These are phyloP conservation scores for Patella pellucida DNA, from an alignment of 2,888 invertebrate genomes.

Conservation along the genomic window DNA sequence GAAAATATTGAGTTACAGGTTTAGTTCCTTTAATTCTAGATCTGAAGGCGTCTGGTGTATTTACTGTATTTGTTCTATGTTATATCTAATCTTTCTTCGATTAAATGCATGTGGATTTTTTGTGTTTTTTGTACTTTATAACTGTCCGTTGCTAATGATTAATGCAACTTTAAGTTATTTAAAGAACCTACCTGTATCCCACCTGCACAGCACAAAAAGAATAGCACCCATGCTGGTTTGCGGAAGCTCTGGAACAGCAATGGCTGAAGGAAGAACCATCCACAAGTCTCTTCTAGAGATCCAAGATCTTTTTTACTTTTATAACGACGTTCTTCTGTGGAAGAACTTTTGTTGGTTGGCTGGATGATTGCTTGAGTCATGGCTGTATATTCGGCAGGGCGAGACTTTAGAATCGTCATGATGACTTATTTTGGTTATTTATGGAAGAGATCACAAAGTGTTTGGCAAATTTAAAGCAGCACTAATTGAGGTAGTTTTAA, in stretches of 20 bases:
- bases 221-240: background rate
- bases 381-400: slow-evolving; percentile 1
- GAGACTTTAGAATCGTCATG: background rate
- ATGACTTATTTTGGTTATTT: background rate
- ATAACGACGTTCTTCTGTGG: background rate
- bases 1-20: no score
- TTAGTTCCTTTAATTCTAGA: no score
- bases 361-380: slow-evolving; percentile 6
- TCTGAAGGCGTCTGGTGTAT: no score
- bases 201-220: slow-evolving; percentile 2
- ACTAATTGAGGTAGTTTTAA: no score
- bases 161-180: no score
- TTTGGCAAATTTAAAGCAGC: no score
- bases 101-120: no score
- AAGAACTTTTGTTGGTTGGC: background rate
- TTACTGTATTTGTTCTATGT: no score
- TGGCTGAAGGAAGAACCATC: background rate
- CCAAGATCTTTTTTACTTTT: background rate
- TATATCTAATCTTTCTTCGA: no score
- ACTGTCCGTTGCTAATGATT: no score
- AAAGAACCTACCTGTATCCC: background rate
- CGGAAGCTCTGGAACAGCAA: background rate
- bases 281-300: background rate
- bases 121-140: no score
- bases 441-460: no score